A percentile compares a stretch with the other conserved stretches of the same genome.
These are phyloP conservation scores for Hydrotaea diabolus DNA, from an alignment of 2,888 invertebrate species.

Conservation along the genomic window DNA sequence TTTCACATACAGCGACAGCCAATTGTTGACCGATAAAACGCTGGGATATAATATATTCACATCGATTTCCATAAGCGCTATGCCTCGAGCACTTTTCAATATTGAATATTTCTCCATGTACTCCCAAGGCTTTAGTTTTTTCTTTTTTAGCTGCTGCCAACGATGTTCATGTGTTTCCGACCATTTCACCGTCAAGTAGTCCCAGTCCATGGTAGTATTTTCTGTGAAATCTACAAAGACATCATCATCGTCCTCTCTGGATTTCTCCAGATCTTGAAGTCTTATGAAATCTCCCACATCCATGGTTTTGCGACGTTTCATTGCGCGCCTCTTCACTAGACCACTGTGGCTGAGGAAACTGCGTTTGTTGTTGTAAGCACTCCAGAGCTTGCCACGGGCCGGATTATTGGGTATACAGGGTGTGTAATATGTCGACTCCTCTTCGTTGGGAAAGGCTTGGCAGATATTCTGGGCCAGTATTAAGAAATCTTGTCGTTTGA, in stretches of 20 bases:
- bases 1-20: slow-evolving; percentile 45
- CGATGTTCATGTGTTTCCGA: slow-evolving; percentile 13
- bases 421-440: slow-evolving; percentile 38
- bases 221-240: slow-evolving; percentile 28
- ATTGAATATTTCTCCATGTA: slow-evolving; percentile 51
- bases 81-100: slow-evolving; percentile 34
- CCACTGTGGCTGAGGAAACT: slow-evolving; percentile 23
- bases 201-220: slow-evolving; percentile 36
- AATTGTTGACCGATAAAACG: slow-evolving; percentile 34
- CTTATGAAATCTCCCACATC: not conserved
- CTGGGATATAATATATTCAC: slow-evolving; percentile 44
- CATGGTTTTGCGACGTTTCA: not conserved
- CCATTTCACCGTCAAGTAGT: slow-evolving; percentile 47
- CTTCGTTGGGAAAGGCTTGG: slow-evolving; percentile 48
- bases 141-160: slow-evolving; percentile 5
- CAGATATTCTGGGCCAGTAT: slow-evolving; percentile 39
- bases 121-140: not conserved
- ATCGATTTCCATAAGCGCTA: slow-evolving; percentile 53
- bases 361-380: slow-evolving; percentile 51
- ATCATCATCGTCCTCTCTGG: not conserved
- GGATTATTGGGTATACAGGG: slow-evolving; percentile 6
- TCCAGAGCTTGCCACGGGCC: slow-evolving; percentile 54
- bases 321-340: slow-evolving; percentile 28
- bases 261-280: not conserved
- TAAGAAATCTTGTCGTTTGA: slow-evolving; percentile 48